A percentile compares a stretch with the other conserved stretches of the same genome.
phyloP scores from a whole-genome alignment of 92 coral and sea anemone genomes.

The Parazoanthus atlanticus region DNA sequence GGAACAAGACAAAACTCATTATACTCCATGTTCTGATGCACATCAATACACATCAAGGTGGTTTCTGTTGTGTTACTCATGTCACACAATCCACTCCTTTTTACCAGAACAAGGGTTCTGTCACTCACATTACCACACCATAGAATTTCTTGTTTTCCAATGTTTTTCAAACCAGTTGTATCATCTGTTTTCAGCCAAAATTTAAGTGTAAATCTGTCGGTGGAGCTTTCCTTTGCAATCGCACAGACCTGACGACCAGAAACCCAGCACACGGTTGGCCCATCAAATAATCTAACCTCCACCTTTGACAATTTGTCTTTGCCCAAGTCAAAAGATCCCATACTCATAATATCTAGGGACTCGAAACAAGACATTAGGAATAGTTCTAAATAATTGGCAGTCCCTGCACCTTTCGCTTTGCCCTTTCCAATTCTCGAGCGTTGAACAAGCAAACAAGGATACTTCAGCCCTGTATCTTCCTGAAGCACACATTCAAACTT shows the following conservation, averaged over 20 bases:
- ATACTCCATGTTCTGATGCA: slow-evolving; percentile 20
- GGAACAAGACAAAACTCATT: slow-evolving; percentile 46
- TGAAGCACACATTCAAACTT: slow-evolving; percentile 56
- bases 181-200: neutral
- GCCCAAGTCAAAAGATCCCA: slow-evolving; percentile 11
- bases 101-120: slow-evolving; percentile 36
- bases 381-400: neutral
- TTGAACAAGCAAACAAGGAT: slow-evolving; percentile 64
- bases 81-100: slow-evolving; percentile 14
- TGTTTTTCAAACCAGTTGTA: neutral
- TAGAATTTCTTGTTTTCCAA: neutral
- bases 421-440: slow-evolving; percentile 5
- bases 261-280: slow-evolving; percentile 62
- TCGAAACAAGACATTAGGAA: neutral
- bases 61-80: neutral
- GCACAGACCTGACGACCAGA: slow-evolving; percentile 9
- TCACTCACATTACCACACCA: slow-evolving; percentile 45
- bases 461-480: slow-evolving; percentile 57
- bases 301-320: neutral
- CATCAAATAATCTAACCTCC: slow-evolving; percentile 47
- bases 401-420: slow-evolving; percentile 8
- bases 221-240: slow-evolving; percentile 9
- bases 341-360: neutral
- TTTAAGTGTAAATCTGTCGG: neutral
- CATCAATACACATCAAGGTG: slow-evolving; percentile 52